Conservation (phyloP, 2,113 vertebrate species). For the pig (Sus scrofa) region DNA sequence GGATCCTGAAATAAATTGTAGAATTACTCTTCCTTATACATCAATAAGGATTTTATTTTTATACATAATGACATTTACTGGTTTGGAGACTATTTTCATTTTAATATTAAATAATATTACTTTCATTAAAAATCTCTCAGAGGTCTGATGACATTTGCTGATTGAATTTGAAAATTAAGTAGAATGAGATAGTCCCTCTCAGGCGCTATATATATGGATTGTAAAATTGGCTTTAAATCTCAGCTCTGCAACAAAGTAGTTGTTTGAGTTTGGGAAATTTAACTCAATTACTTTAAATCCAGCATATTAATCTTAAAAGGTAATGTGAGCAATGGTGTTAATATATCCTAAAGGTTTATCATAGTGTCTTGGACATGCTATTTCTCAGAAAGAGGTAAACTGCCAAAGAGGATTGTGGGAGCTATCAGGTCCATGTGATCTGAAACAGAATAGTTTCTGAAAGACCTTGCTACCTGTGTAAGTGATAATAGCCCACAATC, state of each 20-base stretch:
- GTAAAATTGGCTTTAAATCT: constrained; percentile 29
- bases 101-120: not conserved
- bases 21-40: constrained; percentile 51
- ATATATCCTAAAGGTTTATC: not conserved
- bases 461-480: not conserved
- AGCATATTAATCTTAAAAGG: not conserved
- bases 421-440: not conserved
- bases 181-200: not conserved
- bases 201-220: not conserved
- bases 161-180: constrained; percentile 54
- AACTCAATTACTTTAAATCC: not conserved
- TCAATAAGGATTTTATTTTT: constrained; percentile 37
- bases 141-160: constrained; percentile 56
- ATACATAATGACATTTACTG: constrained; percentile 53
- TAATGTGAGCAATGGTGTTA: not conserved
- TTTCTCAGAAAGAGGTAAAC: not conserved
- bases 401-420: not conserved
- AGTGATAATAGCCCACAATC: not conserved
- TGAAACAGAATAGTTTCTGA: not conserved
- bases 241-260: not conserved
- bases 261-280: not conserved
- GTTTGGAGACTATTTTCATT: constrained; percentile 58
- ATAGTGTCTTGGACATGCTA: not conserved
- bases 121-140: constrained; percentile 65
- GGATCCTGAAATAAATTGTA: constrained; percentile 18